These are phyloP conservation scores for Troides helena DNA, from an alignment of 2,888 invertebrate species.

Conservation along the genomic window DNA sequence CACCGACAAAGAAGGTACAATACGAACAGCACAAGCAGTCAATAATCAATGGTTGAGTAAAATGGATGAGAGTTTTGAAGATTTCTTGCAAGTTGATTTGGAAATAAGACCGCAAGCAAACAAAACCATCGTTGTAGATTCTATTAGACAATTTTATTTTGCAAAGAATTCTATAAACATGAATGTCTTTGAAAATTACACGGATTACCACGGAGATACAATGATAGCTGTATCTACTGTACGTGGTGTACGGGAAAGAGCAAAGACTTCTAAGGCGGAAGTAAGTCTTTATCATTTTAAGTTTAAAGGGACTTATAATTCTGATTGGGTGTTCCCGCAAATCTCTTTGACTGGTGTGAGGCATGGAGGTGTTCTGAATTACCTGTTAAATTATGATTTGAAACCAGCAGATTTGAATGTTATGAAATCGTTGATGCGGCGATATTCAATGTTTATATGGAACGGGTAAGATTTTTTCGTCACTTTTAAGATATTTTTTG, in stretches of 20 bases:
- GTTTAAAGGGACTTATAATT: conserved; percentile 54
- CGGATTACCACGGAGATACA: conserved; percentile 65
- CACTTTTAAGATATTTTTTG: not conserved
- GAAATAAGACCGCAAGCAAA: conserved; percentile 41
- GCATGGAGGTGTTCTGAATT: conserved; percentile 64
- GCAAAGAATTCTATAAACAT: conserved; percentile 45
- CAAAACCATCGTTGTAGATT: conserved; percentile 40
- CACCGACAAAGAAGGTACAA: conserved; percentile 62
- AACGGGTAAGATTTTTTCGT: conserved; percentile 51
- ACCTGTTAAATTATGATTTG: conserved; percentile 58
- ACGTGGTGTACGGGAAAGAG: conserved; percentile 56
- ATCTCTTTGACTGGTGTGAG: conserved; percentile 57
- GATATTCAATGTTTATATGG: conserved; percentile 53
- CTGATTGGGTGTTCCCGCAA: conserved; percentile 54
- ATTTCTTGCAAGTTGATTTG: conserved; percentile 63
- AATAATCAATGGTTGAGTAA: conserved; percentile 47
- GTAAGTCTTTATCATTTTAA: conserved; percentile 61
- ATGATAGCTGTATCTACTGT: conserved; percentile 55
- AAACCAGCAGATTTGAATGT: conserved; percentile 43
- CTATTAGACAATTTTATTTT: conserved; percentile 59
- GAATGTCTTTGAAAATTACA: conserved; percentile 57
- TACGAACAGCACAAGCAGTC: conserved; percentile 54
- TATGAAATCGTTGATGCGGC: conserved; percentile 43
- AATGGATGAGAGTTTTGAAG: conserved; percentile 61
- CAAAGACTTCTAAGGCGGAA: conserved; percentile 46